Conservation (phyloP, 2,888 invertebrate genomes). For the Phaonia tiefii region DNA sequence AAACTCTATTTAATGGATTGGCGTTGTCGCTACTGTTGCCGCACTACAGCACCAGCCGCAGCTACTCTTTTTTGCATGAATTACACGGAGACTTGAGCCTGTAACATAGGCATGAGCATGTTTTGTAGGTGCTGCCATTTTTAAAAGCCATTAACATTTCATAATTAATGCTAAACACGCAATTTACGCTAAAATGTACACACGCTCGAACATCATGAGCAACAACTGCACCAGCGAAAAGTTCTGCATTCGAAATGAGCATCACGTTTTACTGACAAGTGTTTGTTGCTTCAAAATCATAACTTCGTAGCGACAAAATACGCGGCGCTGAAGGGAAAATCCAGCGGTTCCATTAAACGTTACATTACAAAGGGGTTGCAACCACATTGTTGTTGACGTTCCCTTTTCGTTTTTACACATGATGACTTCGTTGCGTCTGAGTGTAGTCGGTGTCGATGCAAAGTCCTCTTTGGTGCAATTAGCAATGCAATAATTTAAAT, state of each 20-base stretch:
- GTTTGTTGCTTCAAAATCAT: conserved; percentile 33
- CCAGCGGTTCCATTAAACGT: conserved; percentile 12
- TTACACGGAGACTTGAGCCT: conserved; percentile 21
- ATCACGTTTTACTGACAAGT: conserved; percentile 27
- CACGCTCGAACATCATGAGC: conserved; percentile 41
- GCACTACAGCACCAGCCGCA: neutral
- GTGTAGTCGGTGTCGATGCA: neutral
- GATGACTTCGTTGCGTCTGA: neutral
- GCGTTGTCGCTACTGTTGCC: conserved; percentile 45
- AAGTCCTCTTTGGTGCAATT: conserved; percentile 19
- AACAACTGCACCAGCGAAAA: conserved; percentile 32
- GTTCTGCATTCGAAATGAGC: conserved; percentile 49
- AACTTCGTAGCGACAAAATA: conserved; percentile 11
- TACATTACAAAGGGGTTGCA: conserved; percentile 18
- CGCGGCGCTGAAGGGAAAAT: conserved; percentile 32
- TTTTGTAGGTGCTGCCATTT: conserved; percentile 68
- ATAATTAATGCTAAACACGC: conserved; percentile 79
- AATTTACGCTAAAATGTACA: conserved; percentile 74
- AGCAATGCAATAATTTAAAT: conserved; percentile 48
- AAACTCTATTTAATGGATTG: conserved; percentile 28
- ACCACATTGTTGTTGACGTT: neutral
- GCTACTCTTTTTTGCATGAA: conserved; percentile 33
- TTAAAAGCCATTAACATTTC: conserved; percentile 74
- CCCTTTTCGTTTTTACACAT: neutral
- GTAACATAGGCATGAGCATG: conserved; percentile 11